phyloP scores from a whole-genome alignment of 2,113 vertebrate genomes.

The Sciurus niger region DNA sequence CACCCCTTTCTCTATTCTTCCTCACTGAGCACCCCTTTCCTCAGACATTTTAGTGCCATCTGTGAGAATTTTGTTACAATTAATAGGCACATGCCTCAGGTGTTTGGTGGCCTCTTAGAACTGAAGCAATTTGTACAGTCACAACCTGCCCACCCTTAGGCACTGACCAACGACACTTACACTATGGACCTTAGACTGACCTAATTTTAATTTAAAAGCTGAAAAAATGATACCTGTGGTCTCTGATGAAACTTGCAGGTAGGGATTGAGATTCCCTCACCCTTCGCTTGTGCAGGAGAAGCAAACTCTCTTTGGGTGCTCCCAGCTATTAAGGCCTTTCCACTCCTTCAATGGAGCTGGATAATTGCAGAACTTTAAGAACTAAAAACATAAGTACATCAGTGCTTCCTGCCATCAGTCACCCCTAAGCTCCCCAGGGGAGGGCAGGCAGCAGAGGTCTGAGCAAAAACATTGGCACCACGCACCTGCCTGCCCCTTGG shows the following conservation, averaged over 20 bases:
- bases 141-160: neutral
- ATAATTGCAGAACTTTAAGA: neutral
- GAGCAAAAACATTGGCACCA: neutral
- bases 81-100: neutral
- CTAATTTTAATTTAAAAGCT: constrained; percentile 1
- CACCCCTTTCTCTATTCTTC: neutral
- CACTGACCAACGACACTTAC: neutral
- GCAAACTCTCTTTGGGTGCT: neutral
- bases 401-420: neutral
- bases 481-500: neutral
- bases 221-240: neutral
- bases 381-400: neutral
- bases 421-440: accelerated
- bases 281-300: neutral
- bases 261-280: neutral
- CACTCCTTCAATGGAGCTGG: neutral
- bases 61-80: neutral
- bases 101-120: neutral
- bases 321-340: neutral
- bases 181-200: neutral
- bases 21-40: neutral
- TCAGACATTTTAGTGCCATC: neutral
- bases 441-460: accelerated
- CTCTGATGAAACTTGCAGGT: neutral
- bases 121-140: neutral